Conservation (phyloP, 1,140 invertebrate species). For the Ladona fulva region DNA sequence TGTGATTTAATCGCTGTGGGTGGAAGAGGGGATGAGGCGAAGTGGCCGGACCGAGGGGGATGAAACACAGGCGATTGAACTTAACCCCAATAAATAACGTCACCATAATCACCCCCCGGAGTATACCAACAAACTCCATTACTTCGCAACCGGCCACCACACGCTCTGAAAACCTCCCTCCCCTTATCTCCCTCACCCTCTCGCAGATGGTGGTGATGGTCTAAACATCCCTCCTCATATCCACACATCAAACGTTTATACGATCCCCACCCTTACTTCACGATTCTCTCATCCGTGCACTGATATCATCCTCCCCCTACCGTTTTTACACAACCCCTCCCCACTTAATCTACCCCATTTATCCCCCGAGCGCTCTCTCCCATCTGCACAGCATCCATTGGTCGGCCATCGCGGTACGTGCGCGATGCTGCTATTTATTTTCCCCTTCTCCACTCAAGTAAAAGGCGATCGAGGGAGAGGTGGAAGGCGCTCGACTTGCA, state of each 20-base stretch:
- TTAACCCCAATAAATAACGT: background rate
- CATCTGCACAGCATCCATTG: too few species aligned
- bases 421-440: too few species aligned
- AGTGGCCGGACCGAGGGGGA: background rate
- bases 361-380: too few species aligned
- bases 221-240: background rate
- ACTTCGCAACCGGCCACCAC: background rate
- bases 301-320: background rate
- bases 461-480: too few species aligned
- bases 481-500: too few species aligned
- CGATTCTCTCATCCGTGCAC: background rate
- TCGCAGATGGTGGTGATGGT: background rate
- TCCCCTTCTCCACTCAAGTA: too few species aligned
- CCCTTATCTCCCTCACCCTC: background rate
- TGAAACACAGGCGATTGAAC: background rate
- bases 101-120: constrained; percentile 6
- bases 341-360: too few species aligned
- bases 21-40: background rate
- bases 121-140: background rate
- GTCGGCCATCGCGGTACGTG: too few species aligned
- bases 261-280: background rate
- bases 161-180: background rate
- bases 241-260: background rate
- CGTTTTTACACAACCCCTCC: too few species aligned
- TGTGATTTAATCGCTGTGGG: background rate